These are phyloP conservation scores for Drosophila gunungcola DNA, from an alignment of 1,140 invertebrate species.

Conservation along the genomic window DNA sequence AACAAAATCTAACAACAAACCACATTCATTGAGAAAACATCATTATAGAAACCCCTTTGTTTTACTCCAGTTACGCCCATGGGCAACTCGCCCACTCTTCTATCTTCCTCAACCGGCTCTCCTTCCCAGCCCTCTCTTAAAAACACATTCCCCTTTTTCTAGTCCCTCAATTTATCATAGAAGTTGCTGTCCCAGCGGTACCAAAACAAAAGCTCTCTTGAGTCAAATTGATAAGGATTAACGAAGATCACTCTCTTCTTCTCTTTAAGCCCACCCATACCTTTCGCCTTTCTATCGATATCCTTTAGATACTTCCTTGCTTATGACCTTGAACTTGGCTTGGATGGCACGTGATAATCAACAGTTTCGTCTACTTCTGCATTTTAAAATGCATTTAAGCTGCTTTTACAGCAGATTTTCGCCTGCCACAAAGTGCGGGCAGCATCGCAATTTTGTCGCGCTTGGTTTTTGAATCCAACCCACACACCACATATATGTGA, in stretches of 20 bases:
- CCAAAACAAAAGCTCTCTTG: conserved; percentile 6
- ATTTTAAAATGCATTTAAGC: conserved; percentile 41
- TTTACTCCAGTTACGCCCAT: background rate
- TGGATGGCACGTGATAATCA: conserved; percentile 44
- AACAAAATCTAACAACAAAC: background rate
- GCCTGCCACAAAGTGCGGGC: conserved; percentile 25
- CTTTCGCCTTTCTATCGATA: background rate
- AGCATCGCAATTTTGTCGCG: conserved; percentile 46
- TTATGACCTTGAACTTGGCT: conserved; percentile 75
- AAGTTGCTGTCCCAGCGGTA: conserved; percentile 18
- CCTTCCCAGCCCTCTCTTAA: background rate
- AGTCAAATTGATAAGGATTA: conserved; percentile 25
- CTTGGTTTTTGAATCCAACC: conserved; percentile 10
- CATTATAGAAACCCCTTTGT: background rate
- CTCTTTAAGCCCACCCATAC: background rate
- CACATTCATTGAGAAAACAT: too few relatives aligned
- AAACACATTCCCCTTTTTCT: background rate
- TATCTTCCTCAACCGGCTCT: background rate
- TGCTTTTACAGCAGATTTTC: conserved; percentile 26
- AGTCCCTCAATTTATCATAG: background rate
- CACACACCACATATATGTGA: conserved; percentile 9
- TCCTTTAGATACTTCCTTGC: conserved; percentile 22
- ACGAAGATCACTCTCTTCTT: conserved; percentile 14
- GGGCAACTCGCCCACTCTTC: conserved; percentile 4
- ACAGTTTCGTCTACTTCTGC: conserved; percentile 36